Evolutionary conservation across 37 sponge, comb jelly and placozoan genomes (phyloP), one percentile per base, ranked within the genome.

Genomic region (Beroe ovata): DNA sequence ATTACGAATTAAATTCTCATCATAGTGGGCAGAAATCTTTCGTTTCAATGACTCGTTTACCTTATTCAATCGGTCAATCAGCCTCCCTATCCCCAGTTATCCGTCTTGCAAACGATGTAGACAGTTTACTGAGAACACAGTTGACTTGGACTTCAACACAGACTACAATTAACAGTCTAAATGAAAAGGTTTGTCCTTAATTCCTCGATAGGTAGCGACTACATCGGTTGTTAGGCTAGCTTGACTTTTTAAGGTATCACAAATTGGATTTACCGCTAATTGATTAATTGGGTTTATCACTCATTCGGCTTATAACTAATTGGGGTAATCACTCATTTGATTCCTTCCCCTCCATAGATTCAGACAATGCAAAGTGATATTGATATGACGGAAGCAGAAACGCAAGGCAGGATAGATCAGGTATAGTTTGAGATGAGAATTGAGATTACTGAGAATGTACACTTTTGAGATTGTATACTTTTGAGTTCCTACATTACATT

Each of bases 141-240:
- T 26, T 77, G 23, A 77, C 84, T 1, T 77, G 84, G 84, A 77
- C 47, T 6, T 77, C 84, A 21, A 77, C 84, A 28, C 84, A 77
- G 28, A 77, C 84, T n/a, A 77, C 84, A 1, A 77, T 77, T 3
- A 66, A 66, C 30, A 66, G 69, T 66, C 34, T 66, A 30, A 66
- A 30, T 33, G 69, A 32, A 26, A 34, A 66, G 36, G 69, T 30
- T n/a, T n/a, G n/a, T n/a, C n/a, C n/a, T n/a, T n/a, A n/a, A n/a
- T n/a, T n/a, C n/a, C n/a, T n/a, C n/a, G n/a, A n/a, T n/a, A n/a
- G n/a, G n/a, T n/a, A n/a, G n/a, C n/a, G n/a, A n/a, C n/a, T n/a
- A n/a, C n/a, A n/a, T n/a, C n/a, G n/a, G n/a, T n/a, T n/a, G n/a
- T n/a, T n/a, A n/a, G n/a, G n/a, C n/a, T n/a, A n/a, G n/a, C n/a